Conservation (phyloP, 1,140 invertebrate genomes). For the Drosophila setifemur region DNA sequence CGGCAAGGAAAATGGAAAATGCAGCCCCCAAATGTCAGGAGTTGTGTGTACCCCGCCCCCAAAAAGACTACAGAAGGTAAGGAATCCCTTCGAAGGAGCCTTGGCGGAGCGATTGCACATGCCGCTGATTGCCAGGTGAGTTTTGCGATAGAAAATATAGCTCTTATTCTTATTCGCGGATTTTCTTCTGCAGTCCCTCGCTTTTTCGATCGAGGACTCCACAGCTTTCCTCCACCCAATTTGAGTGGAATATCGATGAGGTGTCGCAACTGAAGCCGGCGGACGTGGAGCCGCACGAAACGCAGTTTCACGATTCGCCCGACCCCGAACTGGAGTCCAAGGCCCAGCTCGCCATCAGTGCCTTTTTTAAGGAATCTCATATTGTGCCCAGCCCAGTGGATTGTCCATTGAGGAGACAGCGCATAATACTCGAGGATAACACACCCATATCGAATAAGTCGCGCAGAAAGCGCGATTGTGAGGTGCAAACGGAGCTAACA, state of each 20-base stretch:
- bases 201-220: constrained; percentile 74
- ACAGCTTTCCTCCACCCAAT: constrained; percentile 82
- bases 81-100: constrained; percentile 76
- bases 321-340: constrained; percentile 84
- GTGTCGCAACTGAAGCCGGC: constrained; percentile 84
- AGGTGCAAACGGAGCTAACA: constrained; percentile 83
- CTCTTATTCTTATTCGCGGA: not conserved
- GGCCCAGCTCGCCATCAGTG: constrained; percentile 84
- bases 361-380: constrained; percentile 83
- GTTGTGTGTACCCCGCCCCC: constrained; percentile 72
- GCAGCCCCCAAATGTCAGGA: constrained; percentile 51
- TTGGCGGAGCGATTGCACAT: constrained; percentile 74
- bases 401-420: constrained; percentile 71
- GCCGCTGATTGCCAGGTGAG: constrained; percentile 78
- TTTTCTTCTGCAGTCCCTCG: constrained; percentile 59
- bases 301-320: constrained; percentile 82
- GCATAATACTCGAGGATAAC: constrained; percentile 68
- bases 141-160: too few relatives aligned
- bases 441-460: constrained; percentile 72
- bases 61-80: constrained; percentile 68
- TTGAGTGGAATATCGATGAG: constrained; percentile 84
- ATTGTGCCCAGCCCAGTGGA: constrained; percentile 84
- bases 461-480: constrained; percentile 53
- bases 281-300: constrained; percentile 83
- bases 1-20: constrained; percentile 54